phyloP scores from a whole-genome alignment of 2,797 vertebrate species.

The Rhinoraja longicauda region DNA sequence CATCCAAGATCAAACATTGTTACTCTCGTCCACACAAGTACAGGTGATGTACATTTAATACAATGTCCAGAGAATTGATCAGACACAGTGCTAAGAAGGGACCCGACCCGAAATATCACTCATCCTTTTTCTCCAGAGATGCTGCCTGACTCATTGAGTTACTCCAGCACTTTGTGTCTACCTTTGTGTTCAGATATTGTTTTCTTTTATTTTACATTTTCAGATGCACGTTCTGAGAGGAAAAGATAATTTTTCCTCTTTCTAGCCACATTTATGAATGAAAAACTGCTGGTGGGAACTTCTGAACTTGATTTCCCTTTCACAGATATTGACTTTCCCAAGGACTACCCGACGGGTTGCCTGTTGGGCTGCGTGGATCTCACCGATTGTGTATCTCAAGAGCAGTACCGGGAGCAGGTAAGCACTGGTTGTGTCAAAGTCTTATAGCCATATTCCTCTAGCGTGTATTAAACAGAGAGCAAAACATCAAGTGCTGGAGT shows the following conservation, averaged over 20 bases:
- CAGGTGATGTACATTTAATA: neutral
- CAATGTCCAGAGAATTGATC: neutral
- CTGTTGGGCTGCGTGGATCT: conserved; percentile 84
- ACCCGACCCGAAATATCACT: too few species aligned
- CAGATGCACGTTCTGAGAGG: neutral
- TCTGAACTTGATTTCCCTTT: conserved; percentile 10
- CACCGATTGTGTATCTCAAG: conserved; percentile 81
- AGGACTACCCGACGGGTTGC: conserved; percentile 84
- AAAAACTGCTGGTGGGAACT: neutral
- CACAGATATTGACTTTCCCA: conserved; percentile 70
- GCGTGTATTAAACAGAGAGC: neutral
- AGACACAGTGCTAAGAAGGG: neutral
- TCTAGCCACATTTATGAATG: neutral
- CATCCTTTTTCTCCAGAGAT: too few species aligned
- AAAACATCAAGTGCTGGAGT: too few species aligned
- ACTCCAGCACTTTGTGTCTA: too few species aligned
- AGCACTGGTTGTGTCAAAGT: conserved; percentile 47
- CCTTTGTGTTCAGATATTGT: too few species aligned
- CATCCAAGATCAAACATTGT: neutral
- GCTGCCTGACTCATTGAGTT: too few species aligned
- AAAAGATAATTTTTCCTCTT: neutral
- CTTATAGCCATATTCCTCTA: neutral
- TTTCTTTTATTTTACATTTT: neutral
- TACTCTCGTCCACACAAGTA: neutral
- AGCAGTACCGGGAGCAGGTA: conserved; percentile 86